Evolutionary conservation across 2,888 invertebrate genomes (phyloP).

Genomic region (Entomobrya multifasciata): DNA sequence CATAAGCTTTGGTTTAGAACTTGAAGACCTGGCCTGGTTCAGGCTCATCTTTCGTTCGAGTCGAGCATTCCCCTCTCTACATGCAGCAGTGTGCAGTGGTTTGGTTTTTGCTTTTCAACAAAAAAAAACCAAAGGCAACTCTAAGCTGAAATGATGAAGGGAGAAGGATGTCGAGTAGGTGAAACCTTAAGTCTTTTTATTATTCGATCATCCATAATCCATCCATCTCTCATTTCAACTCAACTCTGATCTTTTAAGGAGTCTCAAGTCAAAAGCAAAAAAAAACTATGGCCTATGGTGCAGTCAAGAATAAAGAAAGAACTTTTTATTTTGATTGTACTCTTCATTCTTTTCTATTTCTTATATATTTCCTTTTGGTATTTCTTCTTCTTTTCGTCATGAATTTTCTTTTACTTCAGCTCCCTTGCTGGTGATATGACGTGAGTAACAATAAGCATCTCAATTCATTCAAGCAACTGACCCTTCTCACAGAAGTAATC

Average conservation of each 20-base stretch:
- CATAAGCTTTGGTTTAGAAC: too few species aligned
- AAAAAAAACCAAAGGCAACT: neutral
- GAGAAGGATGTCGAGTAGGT: neutral
- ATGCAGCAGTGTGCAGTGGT: too few species aligned
- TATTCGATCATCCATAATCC: constrained; percentile 29
- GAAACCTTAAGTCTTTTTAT: neutral
- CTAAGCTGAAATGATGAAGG: too few species aligned
- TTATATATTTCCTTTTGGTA: constrained; percentile 5
- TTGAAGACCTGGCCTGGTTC: neutral
- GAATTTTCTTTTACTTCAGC: constrained; percentile 15
- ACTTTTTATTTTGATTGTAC: constrained; percentile 37
- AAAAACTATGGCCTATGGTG: neutral
- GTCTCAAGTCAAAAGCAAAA: neutral
- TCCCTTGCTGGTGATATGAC: neutral
- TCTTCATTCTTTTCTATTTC: neutral
- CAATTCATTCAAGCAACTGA: constrained; percentile 26
- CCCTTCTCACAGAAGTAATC: constrained; percentile 53
- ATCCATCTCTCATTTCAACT: neutral
- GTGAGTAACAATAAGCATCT: neutral
- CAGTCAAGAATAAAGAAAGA: constrained; percentile 2
- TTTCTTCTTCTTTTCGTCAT: constrained; percentile 13
- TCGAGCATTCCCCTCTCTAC: too few species aligned
- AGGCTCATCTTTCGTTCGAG: neutral
- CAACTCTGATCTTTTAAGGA: neutral
- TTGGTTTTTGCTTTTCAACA: constrained; percentile 21